Base-by-base conservation (phyloP, 2,888 invertebrate species). In the Julus scanicus region DNA sequence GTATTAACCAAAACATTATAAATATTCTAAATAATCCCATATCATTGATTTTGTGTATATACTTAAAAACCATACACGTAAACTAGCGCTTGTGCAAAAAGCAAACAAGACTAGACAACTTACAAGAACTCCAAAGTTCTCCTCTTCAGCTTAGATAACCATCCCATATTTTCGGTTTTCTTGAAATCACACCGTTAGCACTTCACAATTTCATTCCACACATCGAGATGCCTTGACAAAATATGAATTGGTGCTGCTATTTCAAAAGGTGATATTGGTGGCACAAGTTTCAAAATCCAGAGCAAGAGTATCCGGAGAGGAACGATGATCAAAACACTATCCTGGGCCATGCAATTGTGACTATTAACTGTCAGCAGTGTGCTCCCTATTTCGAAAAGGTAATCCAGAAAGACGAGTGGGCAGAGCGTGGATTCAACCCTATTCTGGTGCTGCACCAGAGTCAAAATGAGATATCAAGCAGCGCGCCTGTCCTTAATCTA, bases 91-190 rank as follows among this genome's bases (percentile, higher is more conserved):
- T n/a, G n/a, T n/a, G n/a, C n/a, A n/a, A n/a, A n/a, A n/a, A n/a
- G n/a, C n/a, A n/a, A n/a, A n/a, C n/a, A n/a, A n/a, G n/a, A n/a
- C n/a, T n/a, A n/a, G n/a, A n/a, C n/a, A 57, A 88, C 89, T 89
- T 86, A 89, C 89, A 89, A 89, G 80, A 89, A 89, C 83, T 89
- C 89, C 29, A 88, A 87, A 37, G 89, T 71, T 86, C 89, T 88
- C 49, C 89, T 39, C 53, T 89, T 89, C 83, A 89, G 48, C 71
- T 44, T 89, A 15, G 88, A 87, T 29, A 89, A 53, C 88, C 86
- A 88, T 29, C 89, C 89, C 89, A 89, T 89, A 15, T 29, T 87
- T 86, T 48, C n/a, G n/a, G 53, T 29, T 20, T 44, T 71, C 29
- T 29, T 71, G 29, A 71, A 71, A 11, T 71, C 71, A 29, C 71